phyloP scores from a whole-genome alignment of 1,140 invertebrate genomes.

The Zophobas atratus region DNA sequence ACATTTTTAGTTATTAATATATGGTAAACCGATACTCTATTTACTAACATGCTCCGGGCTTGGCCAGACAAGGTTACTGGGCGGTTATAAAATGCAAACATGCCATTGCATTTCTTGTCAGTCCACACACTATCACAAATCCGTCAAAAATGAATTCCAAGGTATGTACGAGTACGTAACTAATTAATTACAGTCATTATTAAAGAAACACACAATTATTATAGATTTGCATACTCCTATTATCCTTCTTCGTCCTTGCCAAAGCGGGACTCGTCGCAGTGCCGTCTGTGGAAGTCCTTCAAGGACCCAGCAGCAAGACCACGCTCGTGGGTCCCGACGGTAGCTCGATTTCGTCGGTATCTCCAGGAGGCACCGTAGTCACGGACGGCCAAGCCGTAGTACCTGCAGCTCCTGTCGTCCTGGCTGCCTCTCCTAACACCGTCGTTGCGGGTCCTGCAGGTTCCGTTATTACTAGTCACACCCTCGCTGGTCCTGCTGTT shows the following conservation, averaged over 20 bases:
- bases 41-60: constrained; percentile 12
- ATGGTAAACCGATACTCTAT: constrained; percentile 39
- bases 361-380: constrained; percentile 57
- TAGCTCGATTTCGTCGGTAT: constrained; percentile 57
- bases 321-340: constrained; percentile 60
- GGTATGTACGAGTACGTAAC: constrained; percentile 7
- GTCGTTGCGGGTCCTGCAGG: constrained; percentile 57
- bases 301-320: constrained; percentile 58
- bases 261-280: constrained; percentile 51
- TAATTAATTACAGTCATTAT: constrained; percentile 14
- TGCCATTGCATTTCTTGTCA: constrained; percentile 32
- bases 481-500: constrained; percentile 37
- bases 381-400: constrained; percentile 51
- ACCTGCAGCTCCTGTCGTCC: constrained; percentile 38
- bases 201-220: constrained; percentile 3
- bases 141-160: constrained; percentile 35
- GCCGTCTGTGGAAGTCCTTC: constrained; percentile 56
- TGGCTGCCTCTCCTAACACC: constrained; percentile 35
- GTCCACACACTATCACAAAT: constrained; percentile 34
- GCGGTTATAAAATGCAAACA: constrained; percentile 35
- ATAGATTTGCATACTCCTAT: constrained; percentile 24
- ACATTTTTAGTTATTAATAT: constrained; percentile 20
- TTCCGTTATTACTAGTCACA: constrained; percentile 51
- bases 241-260: constrained; percentile 44
- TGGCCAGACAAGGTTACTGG: constrained; percentile 33